Conservation (phyloP, 1,140 invertebrate species). For the Leptinotarsa defecta region DNA sequence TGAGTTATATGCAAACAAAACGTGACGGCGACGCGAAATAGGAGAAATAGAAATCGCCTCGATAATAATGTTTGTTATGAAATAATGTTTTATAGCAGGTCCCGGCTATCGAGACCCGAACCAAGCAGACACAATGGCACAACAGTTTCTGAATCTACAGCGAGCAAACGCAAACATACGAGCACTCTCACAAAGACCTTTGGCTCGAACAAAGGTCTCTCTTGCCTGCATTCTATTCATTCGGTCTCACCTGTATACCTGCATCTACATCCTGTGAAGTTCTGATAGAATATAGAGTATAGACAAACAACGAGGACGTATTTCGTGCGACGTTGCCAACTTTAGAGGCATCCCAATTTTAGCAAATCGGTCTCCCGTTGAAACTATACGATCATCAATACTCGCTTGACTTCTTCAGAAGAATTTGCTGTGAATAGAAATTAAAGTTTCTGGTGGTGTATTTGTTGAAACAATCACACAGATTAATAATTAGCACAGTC, state of each 20-base stretch:
- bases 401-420: too few species aligned
- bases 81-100: conserved; percentile 20
- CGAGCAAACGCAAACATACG: conserved; percentile 31
- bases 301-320: conserved; percentile 18
- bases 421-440: too few species aligned
- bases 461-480: too few species aligned
- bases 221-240: conserved; percentile 51
- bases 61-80: conserved; percentile 24
- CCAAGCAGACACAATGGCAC: conserved; percentile 32
- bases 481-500: too few species aligned
- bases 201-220: conserved; percentile 42
- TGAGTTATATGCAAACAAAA: not conserved
- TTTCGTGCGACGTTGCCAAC: conserved; percentile 11
- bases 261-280: conserved; percentile 46
- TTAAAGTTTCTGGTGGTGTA: too few species aligned
- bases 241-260: conserved; percentile 48
- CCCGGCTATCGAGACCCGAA: conserved; percentile 2
- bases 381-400: too few species aligned
- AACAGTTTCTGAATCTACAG: conserved; percentile 15
- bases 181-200: conserved; percentile 32
- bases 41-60: not conserved
- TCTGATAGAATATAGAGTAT: conserved; percentile 17
- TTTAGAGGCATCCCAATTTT: not conserved
- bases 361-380: too few species aligned
- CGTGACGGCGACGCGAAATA: not conserved